Evolutionary conservation across 1,140 invertebrate species (phyloP).

Genomic region (Panagrolaimus sp.): DNA sequence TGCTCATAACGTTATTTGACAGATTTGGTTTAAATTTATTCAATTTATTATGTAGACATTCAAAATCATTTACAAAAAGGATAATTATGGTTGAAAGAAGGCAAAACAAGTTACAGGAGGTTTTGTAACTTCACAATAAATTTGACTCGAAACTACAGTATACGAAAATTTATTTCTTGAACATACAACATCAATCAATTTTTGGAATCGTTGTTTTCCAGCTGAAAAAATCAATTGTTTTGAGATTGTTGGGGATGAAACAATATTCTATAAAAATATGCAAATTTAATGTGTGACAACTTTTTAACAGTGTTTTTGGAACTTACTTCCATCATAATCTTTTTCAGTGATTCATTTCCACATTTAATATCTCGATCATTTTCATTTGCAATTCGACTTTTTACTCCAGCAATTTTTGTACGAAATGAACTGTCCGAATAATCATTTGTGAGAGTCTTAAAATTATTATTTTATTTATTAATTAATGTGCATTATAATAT

Average conservation of each 20-base stretch:
- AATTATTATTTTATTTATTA: too few species aligned
- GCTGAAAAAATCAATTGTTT: conserved; percentile 13
- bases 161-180: conserved; percentile 15
- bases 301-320: neutral
- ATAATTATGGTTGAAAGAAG: neutral
- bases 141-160: conserved; percentile 6
- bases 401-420: conserved; percentile 4
- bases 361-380: neutral
- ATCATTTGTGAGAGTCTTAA: neutral
- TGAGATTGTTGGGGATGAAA: conserved; percentile 7
- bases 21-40: too few species aligned
- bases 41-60: too few species aligned
- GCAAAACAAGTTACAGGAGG: conserved; percentile 7
- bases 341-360: neutral
- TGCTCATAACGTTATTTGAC: too few species aligned
- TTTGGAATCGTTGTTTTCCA: conserved; percentile 7
- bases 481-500: too few species aligned
- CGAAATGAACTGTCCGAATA: conserved; percentile 3
- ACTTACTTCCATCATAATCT: conserved; percentile 15
- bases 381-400: conserved; percentile 4
- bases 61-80: too few species aligned
- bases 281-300: neutral
- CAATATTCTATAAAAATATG: conserved; percentile 6
- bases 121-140: conserved; percentile 10
- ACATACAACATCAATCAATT: conserved; percentile 14